Percentiles rank a stretch among this genome's conserved stretches.
phyloP scores from a whole-genome alignment of 2,888 invertebrate species.

The Neoaliturus tenellus region DNA sequence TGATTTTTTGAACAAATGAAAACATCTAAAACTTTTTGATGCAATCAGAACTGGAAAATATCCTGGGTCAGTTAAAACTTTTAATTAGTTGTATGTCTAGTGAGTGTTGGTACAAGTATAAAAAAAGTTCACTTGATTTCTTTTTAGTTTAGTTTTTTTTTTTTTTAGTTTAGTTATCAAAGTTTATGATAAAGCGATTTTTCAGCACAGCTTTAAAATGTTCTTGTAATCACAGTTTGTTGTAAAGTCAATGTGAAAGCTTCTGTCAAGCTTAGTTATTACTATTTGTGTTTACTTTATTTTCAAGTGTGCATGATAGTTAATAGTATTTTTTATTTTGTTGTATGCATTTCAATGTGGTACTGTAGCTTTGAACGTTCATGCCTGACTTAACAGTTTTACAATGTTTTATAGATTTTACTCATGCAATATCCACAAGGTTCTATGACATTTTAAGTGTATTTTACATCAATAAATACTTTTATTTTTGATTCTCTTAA shows the following conservation, averaged over 20 bases:
- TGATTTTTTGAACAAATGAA: constrained; percentile 37
- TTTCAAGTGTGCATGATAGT: constrained; percentile 15
- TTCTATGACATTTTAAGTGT: constrained; percentile 45
- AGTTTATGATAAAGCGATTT: background rate
- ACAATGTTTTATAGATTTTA: background rate
- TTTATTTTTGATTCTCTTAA: background rate
- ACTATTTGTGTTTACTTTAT: constrained; percentile 18
- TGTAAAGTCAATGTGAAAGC: constrained; percentile 2
- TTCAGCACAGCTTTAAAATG: constrained; percentile 22
- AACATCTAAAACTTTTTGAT: constrained; percentile 31
- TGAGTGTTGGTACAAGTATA: constrained; percentile 51
- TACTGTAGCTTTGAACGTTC: constrained; percentile 15
- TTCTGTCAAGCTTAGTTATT: constrained; percentile 5
- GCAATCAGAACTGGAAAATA: constrained; percentile 57
- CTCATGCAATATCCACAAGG: background rate
- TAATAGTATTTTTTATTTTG: constrained; percentile 5
- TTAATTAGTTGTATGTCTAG: constrained; percentile 40
- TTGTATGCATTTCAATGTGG: constrained; percentile 23
- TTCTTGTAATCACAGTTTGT: constrained; percentile 6
- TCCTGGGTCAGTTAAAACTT: constrained; percentile 53
- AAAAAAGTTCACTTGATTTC: background rate
- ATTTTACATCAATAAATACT: constrained; percentile 70
- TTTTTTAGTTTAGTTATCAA: constrained; percentile 11
- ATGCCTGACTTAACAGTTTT: background rate
- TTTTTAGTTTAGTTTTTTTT: background rate